phyloP scores from a whole-genome alignment of 2,888 invertebrate genomes.

The Melitaea athalia region DNA sequence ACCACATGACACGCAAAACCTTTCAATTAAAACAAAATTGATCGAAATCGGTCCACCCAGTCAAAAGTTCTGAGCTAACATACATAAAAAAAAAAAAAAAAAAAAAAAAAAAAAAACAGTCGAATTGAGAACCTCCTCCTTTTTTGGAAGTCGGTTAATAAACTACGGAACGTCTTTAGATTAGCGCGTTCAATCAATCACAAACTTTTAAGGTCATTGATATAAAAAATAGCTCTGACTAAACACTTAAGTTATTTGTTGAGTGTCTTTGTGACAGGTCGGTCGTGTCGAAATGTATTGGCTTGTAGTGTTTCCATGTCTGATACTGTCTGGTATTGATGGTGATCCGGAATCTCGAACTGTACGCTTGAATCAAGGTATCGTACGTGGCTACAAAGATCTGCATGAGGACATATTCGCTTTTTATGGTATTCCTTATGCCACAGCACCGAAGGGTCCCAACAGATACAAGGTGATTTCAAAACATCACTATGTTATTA shows the following conservation, averaged over 20 bases:
- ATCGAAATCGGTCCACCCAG: no score
- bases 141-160: no score
- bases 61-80: no score
- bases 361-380: conserved; percentile 51
- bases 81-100: no score
- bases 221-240: neutral
- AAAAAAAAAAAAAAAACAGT: no score
- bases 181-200: no score
- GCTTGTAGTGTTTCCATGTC: neutral
- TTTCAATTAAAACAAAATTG: no score
- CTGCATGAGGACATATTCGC: conserved; percentile 45
- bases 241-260: neutral
- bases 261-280: neutral
- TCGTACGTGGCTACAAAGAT: conserved; percentile 50
- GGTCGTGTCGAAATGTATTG: neutral
- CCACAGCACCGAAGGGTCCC: conserved; percentile 55
- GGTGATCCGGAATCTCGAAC: conserved; percentile 29
- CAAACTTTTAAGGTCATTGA: no score
- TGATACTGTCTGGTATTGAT: conserved; percentile 7
- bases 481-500: neutral
- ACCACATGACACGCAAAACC: no score
- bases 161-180: no score
- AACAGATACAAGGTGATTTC: conserved; percentile 53
- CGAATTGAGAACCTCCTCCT: no score
- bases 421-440: conserved; percentile 61